Conservation (phyloP, 2,888 invertebrate species). For the Kryphioiulus occultus region DNA sequence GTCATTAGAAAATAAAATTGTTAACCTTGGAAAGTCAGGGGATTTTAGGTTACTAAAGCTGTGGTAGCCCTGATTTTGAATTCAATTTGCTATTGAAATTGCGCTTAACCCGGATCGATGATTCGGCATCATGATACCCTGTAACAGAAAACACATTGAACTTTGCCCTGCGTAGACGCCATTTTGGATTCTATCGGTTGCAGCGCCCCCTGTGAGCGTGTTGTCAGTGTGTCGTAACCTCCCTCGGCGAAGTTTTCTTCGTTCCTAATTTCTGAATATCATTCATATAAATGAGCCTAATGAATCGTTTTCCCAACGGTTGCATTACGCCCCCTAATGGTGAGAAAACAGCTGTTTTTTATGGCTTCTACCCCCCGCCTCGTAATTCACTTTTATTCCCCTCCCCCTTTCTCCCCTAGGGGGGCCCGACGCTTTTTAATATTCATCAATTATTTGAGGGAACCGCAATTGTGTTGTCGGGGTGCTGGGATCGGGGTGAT, state of each 20-base stretch:
- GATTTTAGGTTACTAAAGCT: too few species aligned
- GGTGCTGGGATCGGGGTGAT: background rate
- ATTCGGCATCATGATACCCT: too few species aligned
- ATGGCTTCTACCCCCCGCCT: slow-evolving; percentile 27
- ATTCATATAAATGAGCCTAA: slow-evolving; percentile 43
- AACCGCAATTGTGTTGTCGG: slow-evolving; percentile 6
- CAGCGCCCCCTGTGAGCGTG: too few species aligned
- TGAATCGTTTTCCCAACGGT: slow-evolving; percentile 42
- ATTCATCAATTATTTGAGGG: background rate
- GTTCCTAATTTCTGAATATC: slow-evolving; percentile 11
- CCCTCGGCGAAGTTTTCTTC: background rate
- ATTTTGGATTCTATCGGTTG: too few species aligned
- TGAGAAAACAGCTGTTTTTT: slow-evolving; percentile 44
- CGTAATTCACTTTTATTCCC: slow-evolving; percentile 33
- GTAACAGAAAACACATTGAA: too few species aligned
- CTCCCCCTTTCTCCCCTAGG: background rate
- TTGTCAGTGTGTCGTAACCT: background rate
- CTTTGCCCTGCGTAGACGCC: too few species aligned
- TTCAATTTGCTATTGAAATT: too few species aligned
- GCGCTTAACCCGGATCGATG: too few species aligned
- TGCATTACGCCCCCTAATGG: slow-evolving; percentile 24
- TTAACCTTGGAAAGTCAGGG: too few species aligned
- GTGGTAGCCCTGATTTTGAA: too few species aligned
- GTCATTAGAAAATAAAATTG: too few species aligned
- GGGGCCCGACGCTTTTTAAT: background rate